A percentile compares a stretch with the other conserved stretches of the same genome.
Conservation (phyloP, 1,140 invertebrate species). For the Drosophila triauraria region DNA sequence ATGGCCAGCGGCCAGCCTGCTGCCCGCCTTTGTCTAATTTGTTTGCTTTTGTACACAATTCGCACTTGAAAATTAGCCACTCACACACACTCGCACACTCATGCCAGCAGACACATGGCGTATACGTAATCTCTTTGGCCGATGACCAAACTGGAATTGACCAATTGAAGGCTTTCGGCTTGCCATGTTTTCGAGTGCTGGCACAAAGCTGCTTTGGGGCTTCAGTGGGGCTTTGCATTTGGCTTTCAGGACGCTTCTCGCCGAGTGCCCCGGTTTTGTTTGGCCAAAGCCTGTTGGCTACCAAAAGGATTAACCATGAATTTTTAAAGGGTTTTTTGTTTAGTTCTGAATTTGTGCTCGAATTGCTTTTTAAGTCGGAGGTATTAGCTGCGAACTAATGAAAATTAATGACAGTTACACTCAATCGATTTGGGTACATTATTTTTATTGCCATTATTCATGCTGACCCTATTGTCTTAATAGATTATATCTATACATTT, state of each 20-base stretch:
- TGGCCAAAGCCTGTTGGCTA: slow-evolving; percentile 23
- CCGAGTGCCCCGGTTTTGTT: slow-evolving; percentile 26
- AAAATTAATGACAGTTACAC: slow-evolving; percentile 6
- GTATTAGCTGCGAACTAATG: slow-evolving; percentile 13
- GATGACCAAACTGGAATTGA: slow-evolving; percentile 60
- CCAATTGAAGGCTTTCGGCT: slow-evolving; percentile 51
- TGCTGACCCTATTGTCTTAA: neutral
- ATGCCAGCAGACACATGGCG: slow-evolving; percentile 46
- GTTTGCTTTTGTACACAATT: slow-evolving; percentile 65
- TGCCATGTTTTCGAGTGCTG: slow-evolving; percentile 73
- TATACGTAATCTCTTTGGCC: slow-evolving; percentile 66
- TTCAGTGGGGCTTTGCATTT: slow-evolving; percentile 38
- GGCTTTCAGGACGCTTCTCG: slow-evolving; percentile 25
- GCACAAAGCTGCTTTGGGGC: slow-evolving; percentile 71
- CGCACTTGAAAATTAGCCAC: slow-evolving; percentile 56
- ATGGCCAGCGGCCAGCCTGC: slow-evolving; percentile 29
- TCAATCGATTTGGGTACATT: neutral
- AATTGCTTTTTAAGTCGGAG: slow-evolving; percentile 4
- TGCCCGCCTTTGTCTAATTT: slow-evolving; percentile 54
- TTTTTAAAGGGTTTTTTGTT: slow-evolving; percentile 14
- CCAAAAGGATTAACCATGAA: slow-evolving; percentile 19
- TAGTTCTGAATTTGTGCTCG: slow-evolving; percentile 1
- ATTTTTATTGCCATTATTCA: neutral
- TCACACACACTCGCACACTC: slow-evolving; percentile 7
- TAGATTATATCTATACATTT: neutral